Evolutionary conservation across 1,140 invertebrate species (phyloP).

Genomic region (Brachionus manjavacas): DNA sequence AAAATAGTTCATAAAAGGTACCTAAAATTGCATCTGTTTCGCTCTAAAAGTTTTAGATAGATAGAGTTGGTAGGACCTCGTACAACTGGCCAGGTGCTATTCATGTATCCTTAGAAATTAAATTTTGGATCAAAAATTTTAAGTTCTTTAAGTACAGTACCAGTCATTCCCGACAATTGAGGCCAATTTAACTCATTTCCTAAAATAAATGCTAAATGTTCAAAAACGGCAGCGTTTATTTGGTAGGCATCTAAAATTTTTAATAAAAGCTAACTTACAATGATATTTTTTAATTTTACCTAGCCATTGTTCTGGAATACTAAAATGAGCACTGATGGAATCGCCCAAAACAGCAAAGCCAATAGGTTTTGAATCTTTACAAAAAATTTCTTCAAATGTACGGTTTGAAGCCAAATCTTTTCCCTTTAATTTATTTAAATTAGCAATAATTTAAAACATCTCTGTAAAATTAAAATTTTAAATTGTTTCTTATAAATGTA

Average conservation of each 20-base stretch:
- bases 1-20: not conserved
- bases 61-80: conserved; percentile 52
- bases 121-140: too few species aligned
- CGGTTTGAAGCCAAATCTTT: not conserved
- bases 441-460: too few species aligned
- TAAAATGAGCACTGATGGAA: conserved; percentile 61
- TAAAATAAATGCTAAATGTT: conserved; percentile 54
- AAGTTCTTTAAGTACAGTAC: conserved; percentile 44
- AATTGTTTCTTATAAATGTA: not conserved
- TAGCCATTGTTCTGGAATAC: conserved; percentile 59
- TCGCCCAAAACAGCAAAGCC: conserved; percentile 60
- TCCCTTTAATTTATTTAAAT: not conserved
- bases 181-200: conserved; percentile 62
- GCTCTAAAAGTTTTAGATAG: conserved; percentile 50
- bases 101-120: conserved; percentile 39
- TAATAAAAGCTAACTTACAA: not conserved
- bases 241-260: not conserved
- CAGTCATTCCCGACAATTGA: conserved; percentile 59
- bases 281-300: conserved; percentile 50
- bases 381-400: conserved; percentile 58
- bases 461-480: not conserved
- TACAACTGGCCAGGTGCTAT: conserved; percentile 49
- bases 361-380: conserved; percentile 49
- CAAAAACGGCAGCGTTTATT: conserved; percentile 49
- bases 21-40: conserved; percentile 59